Percentiles rank a stretch among this genome's conserved stretches.
These are phyloP conservation scores for Orthosia incerta DNA, from an alignment of 2,888 invertebrate species.

Conservation along the genomic window DNA sequence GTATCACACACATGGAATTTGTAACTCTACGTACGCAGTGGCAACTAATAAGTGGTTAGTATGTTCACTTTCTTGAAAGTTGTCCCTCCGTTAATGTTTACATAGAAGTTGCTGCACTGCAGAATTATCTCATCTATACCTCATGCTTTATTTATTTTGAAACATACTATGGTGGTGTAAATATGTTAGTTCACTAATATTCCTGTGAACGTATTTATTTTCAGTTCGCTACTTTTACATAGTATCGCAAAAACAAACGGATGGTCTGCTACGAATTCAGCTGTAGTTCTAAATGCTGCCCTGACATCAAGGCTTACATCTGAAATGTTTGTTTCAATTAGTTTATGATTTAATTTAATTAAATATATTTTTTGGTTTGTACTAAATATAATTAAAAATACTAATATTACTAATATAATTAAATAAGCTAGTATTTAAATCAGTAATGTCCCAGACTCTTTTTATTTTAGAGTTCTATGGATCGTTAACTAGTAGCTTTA, in stretches of 20 bases:
- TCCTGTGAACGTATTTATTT: constrained; percentile 68
- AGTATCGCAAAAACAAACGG: constrained; percentile 71
- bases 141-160: constrained; percentile 60
- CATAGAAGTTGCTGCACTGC: constrained; percentile 46
- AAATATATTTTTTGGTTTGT: constrained; percentile 8
- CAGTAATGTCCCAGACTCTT: background rate
- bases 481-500: constrained; percentile 9
- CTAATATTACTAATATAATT: background rate
- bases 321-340: constrained; percentile 65
- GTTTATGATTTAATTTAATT: constrained; percentile 18
- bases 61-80: background rate
- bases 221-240: constrained; percentile 63
- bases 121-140: constrained; percentile 27
- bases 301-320: constrained; percentile 66
- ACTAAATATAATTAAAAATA: too few species aligned
- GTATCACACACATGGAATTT: too few species aligned
- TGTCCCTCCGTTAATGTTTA: constrained; percentile 4
- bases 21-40: constrained; percentile 10
- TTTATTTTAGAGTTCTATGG: constrained; percentile 11
- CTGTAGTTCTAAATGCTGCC: constrained; percentile 63
- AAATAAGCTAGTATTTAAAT: background rate
- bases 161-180: constrained; percentile 65
- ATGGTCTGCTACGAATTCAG: constrained; percentile 68
- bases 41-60: constrained; percentile 6
- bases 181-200: constrained; percentile 63